Evolutionary conservation across 2,797 vertebrate genomes (phyloP).

Genomic region (Linurgus olivaceus): DNA sequence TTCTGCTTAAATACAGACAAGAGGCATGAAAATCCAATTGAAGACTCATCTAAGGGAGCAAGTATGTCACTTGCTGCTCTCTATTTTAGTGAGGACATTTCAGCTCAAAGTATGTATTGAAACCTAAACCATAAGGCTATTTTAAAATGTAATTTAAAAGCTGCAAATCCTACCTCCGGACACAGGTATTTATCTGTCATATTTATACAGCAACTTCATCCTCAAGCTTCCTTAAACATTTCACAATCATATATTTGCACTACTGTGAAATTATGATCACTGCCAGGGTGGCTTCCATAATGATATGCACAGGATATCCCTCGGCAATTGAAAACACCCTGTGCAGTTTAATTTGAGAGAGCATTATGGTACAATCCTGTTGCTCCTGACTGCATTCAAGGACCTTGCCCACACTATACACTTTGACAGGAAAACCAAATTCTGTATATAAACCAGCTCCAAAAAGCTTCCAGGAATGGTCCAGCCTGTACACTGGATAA

Average conservation of each 20-base stretch:
- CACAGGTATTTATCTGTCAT: background rate
- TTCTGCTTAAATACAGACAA: background rate
- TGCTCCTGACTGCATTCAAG: background rate
- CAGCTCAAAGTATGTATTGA: background rate
- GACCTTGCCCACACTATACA: background rate
- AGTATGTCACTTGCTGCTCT: background rate
- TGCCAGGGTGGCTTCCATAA: background rate
- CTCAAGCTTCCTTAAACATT: background rate
- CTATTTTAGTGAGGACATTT: background rate
- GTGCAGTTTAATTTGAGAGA: background rate
- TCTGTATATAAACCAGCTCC: background rate
- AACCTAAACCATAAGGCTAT: background rate
- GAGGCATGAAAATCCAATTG: background rate
- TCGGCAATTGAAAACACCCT: background rate
- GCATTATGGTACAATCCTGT: background rate
- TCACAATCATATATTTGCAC: background rate
- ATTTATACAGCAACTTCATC: constrained; percentile 7
- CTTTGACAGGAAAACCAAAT: background rate
- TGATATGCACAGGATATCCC: background rate
- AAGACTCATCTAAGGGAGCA: background rate
- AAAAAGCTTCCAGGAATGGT: background rate
- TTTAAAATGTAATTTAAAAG: constrained; percentile 10
- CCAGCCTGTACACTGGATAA: background rate
- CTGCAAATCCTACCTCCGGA: background rate
- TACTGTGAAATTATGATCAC: background rate